Evolutionary conservation across 2,797 vertebrate species (phyloP), one percentile per base, ranked within the genome.

Genomic region (Antennarius maculatus): DNA sequence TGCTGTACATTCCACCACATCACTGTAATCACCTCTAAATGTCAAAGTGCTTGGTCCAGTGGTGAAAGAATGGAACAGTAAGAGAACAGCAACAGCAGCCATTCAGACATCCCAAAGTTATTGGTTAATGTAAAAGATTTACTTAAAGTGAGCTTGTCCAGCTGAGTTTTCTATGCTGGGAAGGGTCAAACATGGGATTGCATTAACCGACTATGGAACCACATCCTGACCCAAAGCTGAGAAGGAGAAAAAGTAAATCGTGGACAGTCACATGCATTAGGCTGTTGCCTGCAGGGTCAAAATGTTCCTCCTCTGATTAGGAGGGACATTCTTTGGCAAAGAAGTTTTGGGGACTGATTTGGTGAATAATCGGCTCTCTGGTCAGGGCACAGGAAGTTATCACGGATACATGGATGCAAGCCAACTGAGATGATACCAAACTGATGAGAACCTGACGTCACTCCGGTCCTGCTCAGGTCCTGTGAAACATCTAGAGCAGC

Each of bases 201-300:
- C 34, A 56, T 54, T 85, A 86, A 90, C 85, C 90, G 23, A 23
- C 23, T 23, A 23, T 23, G 23, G 23, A 23, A 23, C 64, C 75
- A 61, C 79, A 72, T 84, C 77, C 76, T 80, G 72, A 63, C 54
- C 74, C 37, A 74, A 63, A 53, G 71, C 71, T 73, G 69, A 80
- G 76, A 79, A 2, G 57, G 66, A 60, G 51, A 60, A 77, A 73
- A 62, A 63, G 31, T 28, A 60, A 42, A 58, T 17, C 7, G 13
- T 14, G 31, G 29, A 67, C 6, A 2, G 59, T 80, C 66, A 72
- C 53, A 48, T 66, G 69, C 54, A 61, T 61, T 18, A 17, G 4
- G 17, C 46, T 54, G 51, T 7, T 50, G 62, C 71, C 54, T 5
- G 5, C 10, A 18, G 13, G 58, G 57, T 78, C 43, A 66, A 54